Evolutionary conservation across 2,888 invertebrate genomes (phyloP), one percentile per base, ranked within the genome.

Genomic region (Drosophila pegasa): DNA sequence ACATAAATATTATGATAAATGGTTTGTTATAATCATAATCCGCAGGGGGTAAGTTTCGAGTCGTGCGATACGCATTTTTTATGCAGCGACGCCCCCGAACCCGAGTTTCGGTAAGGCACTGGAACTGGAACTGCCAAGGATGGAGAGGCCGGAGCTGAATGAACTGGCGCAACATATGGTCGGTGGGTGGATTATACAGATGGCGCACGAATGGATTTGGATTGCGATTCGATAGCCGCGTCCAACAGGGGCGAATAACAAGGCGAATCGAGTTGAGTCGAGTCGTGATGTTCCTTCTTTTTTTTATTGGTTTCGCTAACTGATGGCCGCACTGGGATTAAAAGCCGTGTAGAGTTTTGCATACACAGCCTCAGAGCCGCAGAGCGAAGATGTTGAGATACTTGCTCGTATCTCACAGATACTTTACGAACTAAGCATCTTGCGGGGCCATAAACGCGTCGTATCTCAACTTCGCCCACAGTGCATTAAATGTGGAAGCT

Each of bases 1-100:
- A 90, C 90, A 90, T 91, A 90, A 90, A 91, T 90, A 90, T 90
- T 90, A 90, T 90, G 91, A 90, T 90, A 90, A 90, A 90, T 90
- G 91, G 89, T 88, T 89, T 87, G 90, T 81, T 89, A 85, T 89
- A 86, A 90, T 90, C 90, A 86, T 90, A 90, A 90, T 85, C 91
- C 84, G 82, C 89, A 89, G 79, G 91, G 90, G 90, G 90, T 91
- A 90, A 90, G 90, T 91, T 90, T 87, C 64, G 70, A 78, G 82
- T 76, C 80, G 86, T 80, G 80, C 86, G 82, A 76, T 72, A 83
- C 72, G 81, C 74, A 80, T 83, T 78, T 78, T 78, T 74, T 79
- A 85, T 87, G 56, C 74, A 58, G 62, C 55, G 57, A 63, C 62
- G 67, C 67, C 69, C 78, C 64, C 66, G 29, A 64, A 51, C 22